A percentile compares a stretch with the other conserved stretches of the same genome.
Evolutionary conservation across 2,797 vertebrate species (phyloP).

Genomic region (Phalanger gymnotis): DNA sequence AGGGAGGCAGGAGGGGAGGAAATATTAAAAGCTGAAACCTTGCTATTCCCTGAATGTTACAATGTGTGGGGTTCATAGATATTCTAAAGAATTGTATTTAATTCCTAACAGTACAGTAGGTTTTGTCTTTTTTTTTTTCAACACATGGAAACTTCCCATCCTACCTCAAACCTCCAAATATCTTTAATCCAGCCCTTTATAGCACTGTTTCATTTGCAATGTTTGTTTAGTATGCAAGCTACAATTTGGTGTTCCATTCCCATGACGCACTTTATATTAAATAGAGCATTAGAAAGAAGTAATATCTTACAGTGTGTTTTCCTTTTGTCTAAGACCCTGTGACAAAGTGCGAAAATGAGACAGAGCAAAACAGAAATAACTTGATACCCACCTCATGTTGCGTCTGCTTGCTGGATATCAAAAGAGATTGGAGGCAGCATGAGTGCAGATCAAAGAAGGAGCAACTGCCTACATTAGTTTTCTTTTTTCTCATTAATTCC

Average conservation of each 20-base stretch:
- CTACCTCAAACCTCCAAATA: conserved; percentile 27
- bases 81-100: conserved; percentile 31
- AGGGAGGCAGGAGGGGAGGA: not conserved
- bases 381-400: not conserved
- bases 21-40: not conserved
- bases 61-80: not conserved
- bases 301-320: conserved; percentile 12
- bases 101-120: not conserved
- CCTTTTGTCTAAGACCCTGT: conserved; percentile 26
- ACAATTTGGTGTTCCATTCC: conserved; percentile 56
- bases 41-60: conserved; percentile 4
- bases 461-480: conserved; percentile 59
- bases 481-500: conserved; percentile 74
- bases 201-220: conserved; percentile 59
- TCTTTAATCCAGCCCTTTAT: conserved; percentile 50
- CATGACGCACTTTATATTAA: conserved; percentile 38
- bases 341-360: conserved; percentile 23
- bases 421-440: conserved; percentile 63
- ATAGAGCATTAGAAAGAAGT: conserved; percentile 7
- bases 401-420: conserved; percentile 34
- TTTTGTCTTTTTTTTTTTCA: not conserved
- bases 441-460: conserved; percentile 58
- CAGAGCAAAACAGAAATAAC: not conserved
- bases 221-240: conserved; percentile 27
- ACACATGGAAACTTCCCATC: conserved; percentile 1